These are phyloP conservation scores for Arion vulgaris DNA, from an alignment of 1,140 invertebrate genomes.

Conservation along the genomic window DNA sequence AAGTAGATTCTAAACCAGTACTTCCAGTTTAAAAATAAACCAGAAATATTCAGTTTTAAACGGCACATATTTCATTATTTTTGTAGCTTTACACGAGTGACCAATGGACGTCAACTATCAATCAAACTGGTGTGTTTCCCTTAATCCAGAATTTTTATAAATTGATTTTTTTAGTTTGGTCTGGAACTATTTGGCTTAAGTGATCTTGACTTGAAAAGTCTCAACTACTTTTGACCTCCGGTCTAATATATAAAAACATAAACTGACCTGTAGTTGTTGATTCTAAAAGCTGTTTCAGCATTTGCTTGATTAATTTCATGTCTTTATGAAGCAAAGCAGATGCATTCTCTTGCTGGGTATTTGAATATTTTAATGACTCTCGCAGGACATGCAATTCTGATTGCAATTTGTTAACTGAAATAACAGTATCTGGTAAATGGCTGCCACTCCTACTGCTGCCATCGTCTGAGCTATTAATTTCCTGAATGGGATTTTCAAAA, in stretches of 20 bases:
- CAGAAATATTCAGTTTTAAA: no score
- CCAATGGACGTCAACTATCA: no score
- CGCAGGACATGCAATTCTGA: neutral
- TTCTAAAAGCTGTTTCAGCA: conserved; percentile 17
- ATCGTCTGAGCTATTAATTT: neutral
- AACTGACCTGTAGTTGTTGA: neutral
- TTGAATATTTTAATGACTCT: neutral
- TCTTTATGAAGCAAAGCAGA: neutral
- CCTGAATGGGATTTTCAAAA: neutral
- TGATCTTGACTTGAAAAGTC: no score
- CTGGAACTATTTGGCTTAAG: no score
- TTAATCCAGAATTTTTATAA: no score
- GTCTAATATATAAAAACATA: neutral
- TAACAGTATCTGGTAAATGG: neutral
- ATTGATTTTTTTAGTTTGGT: no score
- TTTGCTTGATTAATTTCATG: conserved; percentile 10
- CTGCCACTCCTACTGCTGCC: neutral
- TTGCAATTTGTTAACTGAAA: conserved; percentile 1
- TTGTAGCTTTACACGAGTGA: no score
- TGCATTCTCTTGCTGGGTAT: neutral
- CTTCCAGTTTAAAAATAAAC: no score
- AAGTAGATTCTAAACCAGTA: no score
- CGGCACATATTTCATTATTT: no score
- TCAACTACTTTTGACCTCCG: neutral
- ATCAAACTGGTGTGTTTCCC: no score